Evolutionary conservation across 2,797 vertebrate species (phyloP).

Genomic region (Pygocentrus nattereri): DNA sequence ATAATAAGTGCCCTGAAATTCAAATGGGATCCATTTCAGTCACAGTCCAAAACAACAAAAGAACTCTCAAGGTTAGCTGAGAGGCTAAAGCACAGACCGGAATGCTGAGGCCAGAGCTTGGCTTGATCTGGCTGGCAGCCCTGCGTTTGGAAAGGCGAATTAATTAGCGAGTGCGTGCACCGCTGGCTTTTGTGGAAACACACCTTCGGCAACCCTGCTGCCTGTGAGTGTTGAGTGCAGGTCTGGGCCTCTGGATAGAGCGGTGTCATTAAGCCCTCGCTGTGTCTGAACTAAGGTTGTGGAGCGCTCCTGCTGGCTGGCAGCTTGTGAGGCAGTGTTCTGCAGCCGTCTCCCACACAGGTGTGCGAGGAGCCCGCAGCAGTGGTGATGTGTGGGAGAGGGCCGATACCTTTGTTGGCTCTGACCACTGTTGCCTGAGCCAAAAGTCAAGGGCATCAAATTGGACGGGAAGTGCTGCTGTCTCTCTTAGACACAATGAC

Average conservation of each 20-base stretch:
- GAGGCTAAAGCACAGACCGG: neutral
- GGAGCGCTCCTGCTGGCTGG: slow-evolving; percentile 66
- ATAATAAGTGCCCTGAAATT: too few relatives aligned
- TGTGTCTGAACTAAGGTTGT: slow-evolving; percentile 72
- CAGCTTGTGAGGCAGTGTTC: slow-evolving; percentile 68
- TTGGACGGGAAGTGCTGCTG: slow-evolving; percentile 17
- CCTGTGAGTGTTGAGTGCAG: slow-evolving; percentile 29
- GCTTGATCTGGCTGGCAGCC: slow-evolving; percentile 34
- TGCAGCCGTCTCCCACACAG: slow-evolving; percentile 66
- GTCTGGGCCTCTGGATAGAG: slow-evolving; percentile 59
- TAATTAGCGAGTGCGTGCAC: slow-evolving; percentile 42
- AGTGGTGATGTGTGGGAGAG: slow-evolving; percentile 47
- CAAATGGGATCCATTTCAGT: too few relatives aligned
- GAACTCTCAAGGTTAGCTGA: slow-evolving; percentile 23
- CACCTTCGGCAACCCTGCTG: slow-evolving; percentile 5
- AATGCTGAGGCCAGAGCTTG: slow-evolving; percentile 27
- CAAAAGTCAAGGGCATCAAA: slow-evolving; percentile 53
- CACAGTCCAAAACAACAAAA: neutral
- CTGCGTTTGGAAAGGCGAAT: slow-evolving; percentile 48
- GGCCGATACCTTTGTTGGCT: slow-evolving; percentile 48
- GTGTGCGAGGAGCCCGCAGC: slow-evolving; percentile 66
- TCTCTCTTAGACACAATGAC: neutral
- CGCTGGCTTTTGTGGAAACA: neutral
- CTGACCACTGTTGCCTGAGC: slow-evolving; percentile 50
- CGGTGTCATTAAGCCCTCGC: slow-evolving; percentile 69